Evolutionary conservation across 2,888 invertebrate genomes (phyloP).

Genomic region (Cabera pusaria): DNA sequence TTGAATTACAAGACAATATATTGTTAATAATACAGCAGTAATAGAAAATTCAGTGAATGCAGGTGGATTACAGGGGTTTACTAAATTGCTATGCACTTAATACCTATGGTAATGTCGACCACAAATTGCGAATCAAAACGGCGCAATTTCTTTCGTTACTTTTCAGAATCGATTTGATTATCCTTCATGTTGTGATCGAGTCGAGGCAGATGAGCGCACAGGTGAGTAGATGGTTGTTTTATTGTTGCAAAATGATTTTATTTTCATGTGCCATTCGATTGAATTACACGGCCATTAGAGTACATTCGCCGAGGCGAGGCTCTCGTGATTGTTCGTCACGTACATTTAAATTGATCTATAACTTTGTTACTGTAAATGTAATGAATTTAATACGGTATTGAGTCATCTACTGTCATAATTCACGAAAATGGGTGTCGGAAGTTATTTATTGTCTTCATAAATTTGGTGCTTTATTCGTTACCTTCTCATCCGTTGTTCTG

Average conservation of each 20-base stretch:
- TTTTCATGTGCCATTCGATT: constrained; percentile 38
- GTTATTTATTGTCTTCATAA: constrained; percentile 4
- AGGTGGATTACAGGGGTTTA: constrained; percentile 13
- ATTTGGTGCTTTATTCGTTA: not conserved
- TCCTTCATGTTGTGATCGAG: constrained; percentile 27
- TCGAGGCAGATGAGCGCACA: constrained; percentile 8
- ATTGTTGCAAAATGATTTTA: constrained; percentile 36
- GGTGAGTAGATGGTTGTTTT: constrained; percentile 31
- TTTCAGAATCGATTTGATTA: constrained; percentile 32
- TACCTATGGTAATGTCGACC: constrained; percentile 27
- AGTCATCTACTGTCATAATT: constrained; percentile 15
- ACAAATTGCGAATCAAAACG: constrained; percentile 30
- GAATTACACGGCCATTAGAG: constrained; percentile 65
- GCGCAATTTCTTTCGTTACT: constrained; percentile 28
- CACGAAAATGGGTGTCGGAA: constrained; percentile 13
- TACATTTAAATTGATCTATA: constrained; percentile 40
- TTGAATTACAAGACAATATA: too few species aligned
- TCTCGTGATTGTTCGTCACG: constrained; percentile 38
- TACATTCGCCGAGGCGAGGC: constrained; percentile 48
- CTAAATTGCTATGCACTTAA: constrained; percentile 17
- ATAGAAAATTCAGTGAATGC: not conserved
- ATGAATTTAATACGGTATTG: constrained; percentile 31
- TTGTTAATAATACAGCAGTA: not conserved
- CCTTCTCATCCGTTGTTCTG: not conserved
- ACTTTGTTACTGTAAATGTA: constrained; percentile 37